phyloP scores from a whole-genome alignment of 1,140 invertebrate genomes.

The Lethocerus indicus region DNA sequence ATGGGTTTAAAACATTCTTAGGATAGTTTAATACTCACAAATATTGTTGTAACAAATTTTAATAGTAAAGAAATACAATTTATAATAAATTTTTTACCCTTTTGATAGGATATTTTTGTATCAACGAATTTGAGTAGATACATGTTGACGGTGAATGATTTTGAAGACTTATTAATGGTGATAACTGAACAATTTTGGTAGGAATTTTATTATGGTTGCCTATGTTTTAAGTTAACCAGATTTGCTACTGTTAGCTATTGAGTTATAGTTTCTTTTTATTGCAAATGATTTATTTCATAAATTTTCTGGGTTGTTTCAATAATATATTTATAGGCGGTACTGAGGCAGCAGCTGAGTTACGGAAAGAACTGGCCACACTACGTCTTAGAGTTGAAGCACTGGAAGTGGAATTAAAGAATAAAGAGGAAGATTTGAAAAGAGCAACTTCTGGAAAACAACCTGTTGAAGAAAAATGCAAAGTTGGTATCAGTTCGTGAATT shows the following conservation, averaged over 20 bases:
- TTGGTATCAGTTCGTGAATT: no score
- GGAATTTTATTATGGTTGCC: not conserved
- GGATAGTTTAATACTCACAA: no score
- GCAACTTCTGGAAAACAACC: constrained; percentile 17
- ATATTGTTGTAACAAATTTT: no score
- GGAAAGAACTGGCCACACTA: constrained; percentile 42
- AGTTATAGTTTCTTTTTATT: not conserved
- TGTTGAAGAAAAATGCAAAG: constrained; percentile 21
- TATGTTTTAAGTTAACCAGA: not conserved
- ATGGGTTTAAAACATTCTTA: no score
- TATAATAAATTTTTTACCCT: no score
- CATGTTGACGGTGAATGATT: not conserved
- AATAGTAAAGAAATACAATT: no score
- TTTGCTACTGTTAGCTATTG: no score
- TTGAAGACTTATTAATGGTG: not conserved
- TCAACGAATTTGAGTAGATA: not conserved
- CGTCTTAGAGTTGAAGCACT: constrained; percentile 55
- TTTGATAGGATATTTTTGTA: no score
- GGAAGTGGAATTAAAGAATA: constrained; percentile 54
- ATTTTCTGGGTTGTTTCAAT: not conserved
- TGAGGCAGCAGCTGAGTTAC: constrained; percentile 30
- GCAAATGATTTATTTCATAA: not conserved
- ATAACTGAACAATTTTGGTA: not conserved
- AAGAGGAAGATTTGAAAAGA: constrained; percentile 56
- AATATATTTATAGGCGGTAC: constrained; percentile 21